These are phyloP conservation scores for Neolamprologus caudopunctatus DNA, from an alignment of 2,113 vertebrate genomes.

Conservation along the genomic window DNA sequence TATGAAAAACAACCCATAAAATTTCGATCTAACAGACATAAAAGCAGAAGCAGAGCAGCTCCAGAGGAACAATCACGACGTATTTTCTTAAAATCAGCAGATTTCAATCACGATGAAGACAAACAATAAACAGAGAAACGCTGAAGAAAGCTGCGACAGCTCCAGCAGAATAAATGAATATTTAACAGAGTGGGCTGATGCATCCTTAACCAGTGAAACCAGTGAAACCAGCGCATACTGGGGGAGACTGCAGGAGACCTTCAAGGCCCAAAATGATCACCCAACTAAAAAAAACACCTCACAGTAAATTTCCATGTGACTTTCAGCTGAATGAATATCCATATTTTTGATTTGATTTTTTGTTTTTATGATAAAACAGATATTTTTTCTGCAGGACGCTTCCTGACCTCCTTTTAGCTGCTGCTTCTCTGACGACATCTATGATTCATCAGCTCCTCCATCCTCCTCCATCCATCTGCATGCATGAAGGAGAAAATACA, in stretches of 20 bases:
- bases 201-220: neutral
- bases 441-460: slow-evolving; percentile 32
- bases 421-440: slow-evolving; percentile 8
- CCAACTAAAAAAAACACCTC: neutral
- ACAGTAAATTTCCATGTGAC: neutral
- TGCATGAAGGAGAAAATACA: neutral
- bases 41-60: neutral
- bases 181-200: neutral
- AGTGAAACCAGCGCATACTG: neutral
- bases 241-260: neutral
- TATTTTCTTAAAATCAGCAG: neutral
- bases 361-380: neutral
- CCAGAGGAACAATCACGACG: accelerated
- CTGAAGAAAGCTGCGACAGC: neutral
- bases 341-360: neutral
- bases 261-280: neutral
- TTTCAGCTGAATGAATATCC: neutral
- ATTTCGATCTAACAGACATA: neutral
- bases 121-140: neutral
- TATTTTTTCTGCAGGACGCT: accelerated
- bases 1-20: neutral
- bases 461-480: neutral
- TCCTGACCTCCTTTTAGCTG: neutral
- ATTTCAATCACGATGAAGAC: neutral
- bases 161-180: neutral